phyloP scores from a whole-genome alignment of 2,888 invertebrate genomes.

The Homarus gammarus region DNA sequence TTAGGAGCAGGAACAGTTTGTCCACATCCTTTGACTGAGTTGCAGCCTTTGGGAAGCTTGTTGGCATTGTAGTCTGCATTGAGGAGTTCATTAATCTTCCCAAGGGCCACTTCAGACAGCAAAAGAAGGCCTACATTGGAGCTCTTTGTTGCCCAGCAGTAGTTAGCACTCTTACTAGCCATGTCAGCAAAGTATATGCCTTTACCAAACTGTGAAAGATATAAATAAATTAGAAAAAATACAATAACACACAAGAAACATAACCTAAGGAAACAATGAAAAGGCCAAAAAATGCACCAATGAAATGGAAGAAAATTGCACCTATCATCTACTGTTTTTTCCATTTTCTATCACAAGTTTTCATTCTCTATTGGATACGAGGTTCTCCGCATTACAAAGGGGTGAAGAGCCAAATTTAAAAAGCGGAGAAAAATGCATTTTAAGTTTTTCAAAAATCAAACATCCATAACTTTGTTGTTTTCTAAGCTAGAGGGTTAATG shows the following conservation, averaged over 20 bases:
- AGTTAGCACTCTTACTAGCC: conserved; percentile 99
- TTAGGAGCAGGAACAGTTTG: conserved; percentile 90
- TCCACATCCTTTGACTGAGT: conserved; percentile 94
- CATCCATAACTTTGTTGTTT: too few relatives aligned
- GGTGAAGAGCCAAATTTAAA: too few relatives aligned
- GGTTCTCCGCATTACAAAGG: too few relatives aligned
- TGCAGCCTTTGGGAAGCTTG: conserved; percentile 89
- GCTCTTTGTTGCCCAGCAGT: conserved; percentile 87
- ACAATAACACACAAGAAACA: not conserved
- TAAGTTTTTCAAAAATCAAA: too few relatives aligned
- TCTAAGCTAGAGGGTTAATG: too few relatives aligned
- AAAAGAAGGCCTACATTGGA: conserved; percentile 90
- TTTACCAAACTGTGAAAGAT: conserved; percentile 96
- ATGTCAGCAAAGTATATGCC: conserved; percentile 99
- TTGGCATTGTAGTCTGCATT: conserved; percentile 85
- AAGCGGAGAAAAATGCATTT: too few relatives aligned
- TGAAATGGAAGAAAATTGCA: too few relatives aligned
- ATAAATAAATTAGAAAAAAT: too few relatives aligned
- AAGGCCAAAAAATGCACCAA: not conserved
- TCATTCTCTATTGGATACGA: too few relatives aligned
- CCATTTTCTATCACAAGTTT: too few relatives aligned
- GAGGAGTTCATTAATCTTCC: conserved; percentile 82
- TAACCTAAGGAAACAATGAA: not conserved
- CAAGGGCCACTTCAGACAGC: conserved; percentile 96
- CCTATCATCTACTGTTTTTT: too few relatives aligned